phyloP scores from a whole-genome alignment of 1,140 invertebrate species.

The Formica exsecta region DNA sequence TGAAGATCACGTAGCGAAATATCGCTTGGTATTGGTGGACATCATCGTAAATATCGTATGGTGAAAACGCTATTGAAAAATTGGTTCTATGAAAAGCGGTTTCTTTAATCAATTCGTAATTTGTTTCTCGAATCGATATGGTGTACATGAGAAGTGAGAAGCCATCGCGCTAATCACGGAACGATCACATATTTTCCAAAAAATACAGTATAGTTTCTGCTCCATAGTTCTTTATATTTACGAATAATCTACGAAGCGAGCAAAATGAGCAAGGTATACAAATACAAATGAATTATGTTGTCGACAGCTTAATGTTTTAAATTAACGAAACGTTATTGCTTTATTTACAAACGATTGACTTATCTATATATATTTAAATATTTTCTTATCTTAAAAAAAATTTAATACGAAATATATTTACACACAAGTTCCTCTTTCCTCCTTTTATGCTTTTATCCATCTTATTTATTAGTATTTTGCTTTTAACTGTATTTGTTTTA shows the following conservation, averaged over 20 bases:
- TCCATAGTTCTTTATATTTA: not conserved
- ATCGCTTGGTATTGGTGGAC: conserved; percentile 1
- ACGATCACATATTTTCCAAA: not conserved
- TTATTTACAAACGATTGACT: not conserved
- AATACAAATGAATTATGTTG: not conserved
- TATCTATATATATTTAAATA: too few species aligned
- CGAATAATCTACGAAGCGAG: not conserved
- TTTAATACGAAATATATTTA: too few species aligned
- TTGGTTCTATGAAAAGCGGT: not conserved
- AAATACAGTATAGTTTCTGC: not conserved
- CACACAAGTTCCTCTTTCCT: too few species aligned
- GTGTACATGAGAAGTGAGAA: not conserved
- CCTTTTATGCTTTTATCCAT: too few species aligned
- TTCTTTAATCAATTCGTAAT: conserved; percentile 42
- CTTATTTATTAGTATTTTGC: too few species aligned
- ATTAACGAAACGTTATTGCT: not conserved
- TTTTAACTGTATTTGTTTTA: too few species aligned
- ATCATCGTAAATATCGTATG: conserved; percentile 9
- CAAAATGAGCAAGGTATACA: conserved; percentile 50
- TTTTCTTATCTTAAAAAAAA: too few species aligned
- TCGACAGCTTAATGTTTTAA: not conserved
- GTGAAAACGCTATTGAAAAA: conserved; percentile 18
- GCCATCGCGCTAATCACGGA: not conserved
- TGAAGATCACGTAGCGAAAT: not conserved
- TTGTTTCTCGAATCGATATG: conserved; percentile 51